phyloP scores from a whole-genome alignment of 2,113 vertebrate genomes.

The Nycticryphes semicollaris region DNA sequence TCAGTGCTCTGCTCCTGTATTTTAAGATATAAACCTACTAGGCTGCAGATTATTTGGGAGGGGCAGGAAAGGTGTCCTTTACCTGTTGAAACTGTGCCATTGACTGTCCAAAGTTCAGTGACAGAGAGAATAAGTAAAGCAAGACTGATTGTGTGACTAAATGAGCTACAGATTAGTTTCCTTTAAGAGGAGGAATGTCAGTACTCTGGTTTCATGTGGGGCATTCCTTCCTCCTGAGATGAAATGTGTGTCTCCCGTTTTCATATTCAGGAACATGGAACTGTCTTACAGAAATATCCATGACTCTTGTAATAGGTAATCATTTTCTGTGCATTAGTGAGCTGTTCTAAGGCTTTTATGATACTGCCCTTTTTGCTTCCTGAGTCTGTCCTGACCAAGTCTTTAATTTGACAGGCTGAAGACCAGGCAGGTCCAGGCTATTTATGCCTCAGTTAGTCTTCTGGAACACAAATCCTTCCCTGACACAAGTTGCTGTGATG shows the following conservation, averaged over 20 bases:
- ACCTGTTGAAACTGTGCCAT: background rate
- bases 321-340: background rate
- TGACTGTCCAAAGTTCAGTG: background rate
- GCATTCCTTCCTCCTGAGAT: background rate
- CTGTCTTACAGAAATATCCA: background rate
- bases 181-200: background rate
- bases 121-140: background rate
- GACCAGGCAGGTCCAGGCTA: background rate
- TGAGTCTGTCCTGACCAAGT: background rate
- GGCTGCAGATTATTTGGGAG: background rate
- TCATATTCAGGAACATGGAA: background rate
- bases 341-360: background rate
- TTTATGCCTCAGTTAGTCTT: background rate
- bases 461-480: background rate
- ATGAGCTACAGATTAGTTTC: background rate
- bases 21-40: background rate
- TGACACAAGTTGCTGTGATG: background rate
- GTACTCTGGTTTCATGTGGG: background rate
- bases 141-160: background rate
- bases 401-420: background rate
- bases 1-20: background rate
- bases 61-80: background rate
- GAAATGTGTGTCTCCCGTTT: background rate
- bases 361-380: background rate
- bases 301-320: background rate